Base-by-base conservation (phyloP, 2,888 invertebrate species). In the Neocrepidodera transversa region DNA sequence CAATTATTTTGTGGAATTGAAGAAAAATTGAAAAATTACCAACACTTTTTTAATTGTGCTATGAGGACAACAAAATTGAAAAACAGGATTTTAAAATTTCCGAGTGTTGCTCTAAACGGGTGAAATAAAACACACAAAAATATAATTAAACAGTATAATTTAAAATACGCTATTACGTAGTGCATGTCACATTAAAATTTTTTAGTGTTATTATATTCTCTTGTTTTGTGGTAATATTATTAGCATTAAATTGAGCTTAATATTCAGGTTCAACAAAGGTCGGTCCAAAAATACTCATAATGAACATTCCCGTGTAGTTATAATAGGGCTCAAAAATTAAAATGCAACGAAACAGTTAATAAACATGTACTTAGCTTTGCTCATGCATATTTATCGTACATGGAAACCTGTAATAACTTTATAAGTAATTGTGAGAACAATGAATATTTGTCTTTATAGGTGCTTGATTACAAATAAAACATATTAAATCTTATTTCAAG, bases 201-300 rank as follows among this genome's bases (percentile, higher is more conserved):
- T 40, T 40, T 30, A 40, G 40, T 40, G 40, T 40, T 17, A 17
- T 16, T 16, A 40, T 40, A 18, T 40, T 40, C 18, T 17, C 40
- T 18, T 18, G 10, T 13, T 40, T 40, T 40, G 40, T 40, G 40
- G 40, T 18, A 40, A 40, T 40, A 40, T 10, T 18, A 40, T 40
- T 40, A 40, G 40, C 40, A 40, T 40, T 40, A 40, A 40, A 7
- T 40, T 40, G 40, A 40, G 40, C 40, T 40, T 40, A 40, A 40
- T 40, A 40, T 40, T 40, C 40, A 17, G 40, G 40, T 40, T 40
- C 40, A 40, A 40, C 40, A 40, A 40, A 40, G 40, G 40, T 40
- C 40, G 40, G 40, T 40, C 40, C 40, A 40, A 40, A 40, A 40
- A 40, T 18, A 17, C 40, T 17, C 17, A n/a, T 13, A 40, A 40